Evolutionary conservation across 2,888 invertebrate genomes (phyloP), one percentile per base, ranked within the genome.

Genomic region (Drosophila falleni): DNA sequence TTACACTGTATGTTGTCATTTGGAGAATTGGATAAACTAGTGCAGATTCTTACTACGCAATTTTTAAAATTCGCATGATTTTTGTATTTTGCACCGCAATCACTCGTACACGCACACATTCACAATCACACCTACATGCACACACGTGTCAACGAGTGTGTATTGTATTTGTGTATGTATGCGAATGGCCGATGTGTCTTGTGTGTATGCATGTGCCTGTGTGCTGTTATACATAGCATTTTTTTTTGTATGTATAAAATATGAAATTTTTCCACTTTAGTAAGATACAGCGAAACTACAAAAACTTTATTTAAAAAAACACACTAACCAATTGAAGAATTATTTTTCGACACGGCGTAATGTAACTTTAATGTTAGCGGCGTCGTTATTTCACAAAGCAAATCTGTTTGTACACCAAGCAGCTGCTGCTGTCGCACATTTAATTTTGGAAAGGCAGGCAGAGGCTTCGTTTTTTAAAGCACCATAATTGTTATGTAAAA

Each of bases 161-260:
- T 71, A 54, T 63, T 62, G 31, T 61, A 35, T 56, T 23, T 44
- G 56, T 46, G 37, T 26, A 46, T 66, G 78, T 71, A 71, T 62
- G 85, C 77, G 84, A 83, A 80, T 76, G 81, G 69, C 86, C 80
- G 68, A 49, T 66, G 37, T 35, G 15, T 11, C 37, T 19, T 41
- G 47, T 53, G 64, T 66, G 68, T 78, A 53, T 66, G 88, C 26
- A 62, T 79, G 67, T 77, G 69, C 74, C 71, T 73, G 85, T 85
- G 86, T 72, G 79, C 71, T 85, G 84, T 87, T 91, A 89, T 91
- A 91, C 90, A 91, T 89, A 85, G 80, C 84, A 80, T 87, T 89
- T 84, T 87, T 89, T 84, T 89, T 81, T 74, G 86, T 90, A 84
- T 91, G 87, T 90, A 91, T 90, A 87, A 83, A 88, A 86, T 83